These are phyloP conservation scores for Brachionus koreanus DNA, from an alignment of 1,140 invertebrate species.

Conservation along the genomic window DNA sequence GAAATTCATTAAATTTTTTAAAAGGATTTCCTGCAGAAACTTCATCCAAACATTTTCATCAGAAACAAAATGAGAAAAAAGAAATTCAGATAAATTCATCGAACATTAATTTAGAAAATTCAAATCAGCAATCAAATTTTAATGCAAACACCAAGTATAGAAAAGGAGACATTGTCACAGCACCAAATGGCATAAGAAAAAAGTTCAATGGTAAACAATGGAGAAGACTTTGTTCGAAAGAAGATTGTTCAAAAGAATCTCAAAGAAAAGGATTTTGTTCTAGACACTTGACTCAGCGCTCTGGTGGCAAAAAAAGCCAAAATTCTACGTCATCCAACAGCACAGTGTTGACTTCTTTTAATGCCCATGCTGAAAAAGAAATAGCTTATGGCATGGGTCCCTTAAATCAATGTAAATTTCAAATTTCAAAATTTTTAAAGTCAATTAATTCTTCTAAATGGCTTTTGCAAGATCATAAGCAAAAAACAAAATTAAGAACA, in stretches of 20 bases:
- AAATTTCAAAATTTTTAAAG: not conserved
- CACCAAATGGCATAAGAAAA: constrained; percentile 90
- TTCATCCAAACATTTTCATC: not conserved
- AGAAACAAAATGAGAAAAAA: not conserved
- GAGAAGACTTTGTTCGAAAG: constrained; percentile 87
- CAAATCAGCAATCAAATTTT: constrained; percentile 55
- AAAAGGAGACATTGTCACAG: constrained; percentile 90
- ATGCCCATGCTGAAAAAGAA: not conserved
- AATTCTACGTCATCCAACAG: not conserved
- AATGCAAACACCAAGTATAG: constrained; percentile 42
- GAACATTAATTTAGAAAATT: not conserved
- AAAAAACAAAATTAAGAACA: not conserved
- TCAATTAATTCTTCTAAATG: not conserved
- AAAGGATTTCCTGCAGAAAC: not conserved
- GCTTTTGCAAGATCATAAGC: not conserved
- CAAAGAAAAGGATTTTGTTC: constrained; percentile 92
- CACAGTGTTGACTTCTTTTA: not conserved
- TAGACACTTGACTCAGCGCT: constrained; percentile 82
- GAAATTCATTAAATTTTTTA: not conserved
- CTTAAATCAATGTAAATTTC: not conserved
- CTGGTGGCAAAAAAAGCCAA: constrained; percentile 59
- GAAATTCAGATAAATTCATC: not conserved
- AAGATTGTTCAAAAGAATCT: constrained; percentile 94
- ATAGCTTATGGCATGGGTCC: not conserved
- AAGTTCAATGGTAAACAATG: constrained; percentile 99